These are phyloP conservation scores for Poecilia gillii DNA, from an alignment of 2,797 vertebrate genomes.

Conservation along the genomic window DNA sequence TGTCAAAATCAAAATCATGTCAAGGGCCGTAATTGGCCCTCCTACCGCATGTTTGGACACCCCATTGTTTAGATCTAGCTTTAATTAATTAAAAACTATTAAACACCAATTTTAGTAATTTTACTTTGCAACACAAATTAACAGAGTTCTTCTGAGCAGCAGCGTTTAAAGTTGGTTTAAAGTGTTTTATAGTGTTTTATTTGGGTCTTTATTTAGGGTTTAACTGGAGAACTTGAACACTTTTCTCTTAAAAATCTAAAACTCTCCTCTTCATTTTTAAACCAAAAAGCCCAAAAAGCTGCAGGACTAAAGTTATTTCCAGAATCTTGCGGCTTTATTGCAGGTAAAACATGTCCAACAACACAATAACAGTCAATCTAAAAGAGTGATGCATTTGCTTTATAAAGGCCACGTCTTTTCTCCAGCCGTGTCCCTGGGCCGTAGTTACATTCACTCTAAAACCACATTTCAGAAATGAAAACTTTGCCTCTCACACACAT, in stretches of 20 bases:
- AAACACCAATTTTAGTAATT: not conserved
- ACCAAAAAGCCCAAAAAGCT: not conserved
- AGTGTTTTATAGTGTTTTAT: not conserved
- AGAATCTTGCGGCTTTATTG: not conserved
- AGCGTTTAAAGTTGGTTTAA: no score
- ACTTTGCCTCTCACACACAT: conserved; percentile 33
- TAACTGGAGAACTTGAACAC: not conserved
- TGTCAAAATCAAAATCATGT: not conserved
- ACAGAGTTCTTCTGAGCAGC: not conserved
- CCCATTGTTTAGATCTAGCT: not conserved
- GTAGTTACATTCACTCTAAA: not conserved
- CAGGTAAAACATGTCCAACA: not conserved
- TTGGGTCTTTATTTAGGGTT: not conserved
- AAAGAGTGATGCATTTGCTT: not conserved
- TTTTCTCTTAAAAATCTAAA: not conserved
- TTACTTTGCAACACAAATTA: not conserved
- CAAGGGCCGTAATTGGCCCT: not conserved
- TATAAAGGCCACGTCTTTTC: not conserved
- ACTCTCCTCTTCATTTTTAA: not conserved
- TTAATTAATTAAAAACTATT: not conserved
- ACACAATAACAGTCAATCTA: not conserved
- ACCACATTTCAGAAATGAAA: conserved; percentile 2
- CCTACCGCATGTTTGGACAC: not conserved
- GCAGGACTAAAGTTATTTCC: not conserved
- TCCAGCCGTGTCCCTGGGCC: not conserved